A percentile compares a stretch with the other conserved stretches of the same genome.
Conservation (phyloP, 2,113 vertebrate species). For the Rattus norvegicus region GRCr8 NC_086039.1:154708501-154709000, state of each 20-base stretch:
- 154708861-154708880: neutral
- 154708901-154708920: neutral
- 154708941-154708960: neutral
- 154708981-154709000: neutral
- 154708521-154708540: neutral
- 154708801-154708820: neutral
- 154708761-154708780: slow-evolving; percentile 40
- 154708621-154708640: neutral
- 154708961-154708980: neutral
- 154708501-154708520: neutral
- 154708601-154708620: neutral
- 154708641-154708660: neutral
- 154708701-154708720: neutral
- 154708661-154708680: neutral
- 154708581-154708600: neutral
- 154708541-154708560: neutral
- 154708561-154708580: neutral
- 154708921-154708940: neutral
- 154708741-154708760: neutral
- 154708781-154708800: slow-evolving; percentile 30
- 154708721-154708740: neutral
- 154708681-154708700: neutral
- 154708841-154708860: neutral
- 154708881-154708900: neutral
- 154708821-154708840: neutral